phyloP scores from a whole-genome alignment of 2,797 vertebrate genomes.

The Somateria mollissima region DNA sequence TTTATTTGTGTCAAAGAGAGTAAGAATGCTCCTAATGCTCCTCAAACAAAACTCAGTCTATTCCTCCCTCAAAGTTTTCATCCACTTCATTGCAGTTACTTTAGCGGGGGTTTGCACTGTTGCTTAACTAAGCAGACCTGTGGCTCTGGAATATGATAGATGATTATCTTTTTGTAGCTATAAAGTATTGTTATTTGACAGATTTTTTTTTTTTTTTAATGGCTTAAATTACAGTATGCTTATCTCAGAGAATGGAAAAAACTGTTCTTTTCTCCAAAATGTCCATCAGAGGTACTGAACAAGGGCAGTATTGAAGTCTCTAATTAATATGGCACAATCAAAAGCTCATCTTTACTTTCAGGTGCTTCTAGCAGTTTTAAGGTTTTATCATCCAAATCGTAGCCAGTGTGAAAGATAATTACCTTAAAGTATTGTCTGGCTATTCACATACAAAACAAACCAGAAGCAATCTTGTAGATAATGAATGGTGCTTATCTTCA shows the following conservation, averaged over 20 bases:
- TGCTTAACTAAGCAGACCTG: background rate
- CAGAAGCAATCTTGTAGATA: background rate
- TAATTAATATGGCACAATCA: background rate
- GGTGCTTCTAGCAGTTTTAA: background rate
- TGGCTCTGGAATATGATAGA: background rate
- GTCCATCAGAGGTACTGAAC: background rate
- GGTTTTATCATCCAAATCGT: background rate
- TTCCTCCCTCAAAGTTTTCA: background rate
- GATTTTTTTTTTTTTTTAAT: background rate
- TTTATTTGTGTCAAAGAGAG: background rate
- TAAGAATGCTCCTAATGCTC: background rate
- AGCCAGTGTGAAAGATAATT: background rate
- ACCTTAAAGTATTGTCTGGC: background rate
- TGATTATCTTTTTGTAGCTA: background rate
- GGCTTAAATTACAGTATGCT: background rate
- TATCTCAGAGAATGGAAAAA: background rate
- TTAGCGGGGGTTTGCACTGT: background rate
- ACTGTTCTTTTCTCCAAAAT: rapidly evolving
- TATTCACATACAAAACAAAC: background rate
- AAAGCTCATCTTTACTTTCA: background rate
- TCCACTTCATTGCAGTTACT: background rate
- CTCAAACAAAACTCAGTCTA: background rate
- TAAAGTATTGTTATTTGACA: background rate
- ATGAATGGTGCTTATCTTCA: background rate
- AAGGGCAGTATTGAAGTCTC: background rate